Evolutionary conservation across 2,888 invertebrate genomes (phyloP).

Genomic region (Troides aeacus): DNA sequence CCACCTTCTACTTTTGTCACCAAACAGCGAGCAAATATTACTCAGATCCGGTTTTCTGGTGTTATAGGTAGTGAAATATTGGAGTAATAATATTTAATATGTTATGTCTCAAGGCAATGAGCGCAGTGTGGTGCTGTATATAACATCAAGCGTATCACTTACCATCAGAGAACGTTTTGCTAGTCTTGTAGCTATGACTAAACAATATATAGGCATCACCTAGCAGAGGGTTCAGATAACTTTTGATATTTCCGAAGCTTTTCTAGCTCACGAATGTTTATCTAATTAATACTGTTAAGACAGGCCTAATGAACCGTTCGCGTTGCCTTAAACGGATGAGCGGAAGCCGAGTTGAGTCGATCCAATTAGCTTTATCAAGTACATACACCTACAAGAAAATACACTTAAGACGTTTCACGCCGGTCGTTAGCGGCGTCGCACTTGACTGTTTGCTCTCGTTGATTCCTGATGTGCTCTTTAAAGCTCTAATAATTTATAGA

Average conservation of each 20-base stretch:
- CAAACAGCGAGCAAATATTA: no score
- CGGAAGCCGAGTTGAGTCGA: conserved; percentile 62
- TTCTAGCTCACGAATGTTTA: conserved; percentile 47
- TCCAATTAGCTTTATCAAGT: conserved; percentile 70
- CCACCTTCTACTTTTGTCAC: no score
- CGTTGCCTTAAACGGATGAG: conserved; percentile 72
- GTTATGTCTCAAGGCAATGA: no score
- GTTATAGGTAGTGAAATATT: no score
- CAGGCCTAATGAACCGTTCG: conserved; percentile 67
- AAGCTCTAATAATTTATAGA: neutral
- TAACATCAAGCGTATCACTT: no score
- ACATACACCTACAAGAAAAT: conserved; percentile 68
- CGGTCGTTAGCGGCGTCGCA: conserved; percentile 59
- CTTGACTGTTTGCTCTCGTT: conserved; percentile 44
- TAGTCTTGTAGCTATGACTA: no score
- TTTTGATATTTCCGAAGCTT: neutral
- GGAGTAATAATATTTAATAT: no score
- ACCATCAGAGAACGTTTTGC: no score
- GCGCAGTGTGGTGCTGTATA: no score
- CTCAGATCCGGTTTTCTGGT: no score
- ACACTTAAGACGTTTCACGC: conserved; percentile 65
- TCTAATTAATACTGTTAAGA: conserved; percentile 68
- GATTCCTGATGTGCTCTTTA: conserved; percentile 29
- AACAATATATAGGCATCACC: no score
- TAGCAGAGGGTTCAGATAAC: neutral